These are phyloP conservation scores for Bombyx huttoni DNA, from an alignment of 2,888 invertebrate genomes.

Conservation along the genomic window DNA sequence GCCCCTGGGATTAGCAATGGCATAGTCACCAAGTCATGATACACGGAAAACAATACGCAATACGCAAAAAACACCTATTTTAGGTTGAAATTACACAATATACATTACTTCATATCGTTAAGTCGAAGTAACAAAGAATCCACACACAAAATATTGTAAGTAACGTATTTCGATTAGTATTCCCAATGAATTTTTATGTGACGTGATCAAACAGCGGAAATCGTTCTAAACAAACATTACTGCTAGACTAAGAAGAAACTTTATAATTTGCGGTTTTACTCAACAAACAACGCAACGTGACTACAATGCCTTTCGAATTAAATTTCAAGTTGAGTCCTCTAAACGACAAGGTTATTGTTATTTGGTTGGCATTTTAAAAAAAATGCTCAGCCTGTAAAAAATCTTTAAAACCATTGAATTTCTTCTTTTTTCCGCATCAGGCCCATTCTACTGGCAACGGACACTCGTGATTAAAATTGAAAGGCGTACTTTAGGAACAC, in stretches of 20 bases:
- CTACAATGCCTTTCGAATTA: neutral
- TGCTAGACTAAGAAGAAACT: neutral
- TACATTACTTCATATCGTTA: no score
- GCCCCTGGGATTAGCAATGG: no score
- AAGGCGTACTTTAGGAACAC: neutral
- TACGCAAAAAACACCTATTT: no score
- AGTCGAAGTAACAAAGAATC: no score
- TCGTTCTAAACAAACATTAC: neutral
- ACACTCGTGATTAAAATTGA: no score
- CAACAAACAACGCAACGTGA: neutral
- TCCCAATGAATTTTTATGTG: neutral
- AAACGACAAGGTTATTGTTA: neutral
- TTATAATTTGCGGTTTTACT: neutral
- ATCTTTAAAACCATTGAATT: neutral
- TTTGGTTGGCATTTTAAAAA: neutral
- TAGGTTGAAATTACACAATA: no score
- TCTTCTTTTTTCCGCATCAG: neutral
- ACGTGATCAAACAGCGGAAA: neutral
- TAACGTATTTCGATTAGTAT: no score
- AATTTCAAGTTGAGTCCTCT: neutral
- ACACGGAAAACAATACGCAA: no score
- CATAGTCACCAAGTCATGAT: no score
- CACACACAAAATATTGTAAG: no score
- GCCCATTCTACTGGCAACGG: neutral
- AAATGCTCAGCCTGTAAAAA: neutral